Percentiles rank a stretch among this genome's conserved stretches.
phyloP scores from a whole-genome alignment of 1,140 invertebrate species.

The Campoletis sonorensis region DNA sequence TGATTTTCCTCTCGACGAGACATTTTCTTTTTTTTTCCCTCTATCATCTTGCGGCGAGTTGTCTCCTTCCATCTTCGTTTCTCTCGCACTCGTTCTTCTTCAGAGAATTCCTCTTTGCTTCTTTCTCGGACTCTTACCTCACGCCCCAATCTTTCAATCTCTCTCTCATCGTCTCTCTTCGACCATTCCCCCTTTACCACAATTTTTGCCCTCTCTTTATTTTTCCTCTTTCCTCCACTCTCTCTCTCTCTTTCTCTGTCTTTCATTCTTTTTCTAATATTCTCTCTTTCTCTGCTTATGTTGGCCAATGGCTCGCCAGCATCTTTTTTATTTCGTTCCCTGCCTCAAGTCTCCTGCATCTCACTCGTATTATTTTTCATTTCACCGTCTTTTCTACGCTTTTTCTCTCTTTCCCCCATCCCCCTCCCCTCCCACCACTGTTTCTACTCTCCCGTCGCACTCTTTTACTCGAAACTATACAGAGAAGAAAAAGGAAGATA shows the following conservation, averaged over 20 bases:
- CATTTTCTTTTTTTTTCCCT: background rate
- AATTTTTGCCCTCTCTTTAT: background rate
- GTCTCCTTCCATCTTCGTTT: background rate
- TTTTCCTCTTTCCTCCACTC: background rate
- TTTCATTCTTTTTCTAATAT: background rate
- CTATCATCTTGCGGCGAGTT: slow-evolving; percentile 5
- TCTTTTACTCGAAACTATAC: background rate
- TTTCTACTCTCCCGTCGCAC: background rate
- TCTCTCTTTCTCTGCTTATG: background rate
- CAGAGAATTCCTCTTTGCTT: background rate
- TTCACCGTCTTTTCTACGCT: slow-evolving; percentile 12
- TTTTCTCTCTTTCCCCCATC: too few species aligned
- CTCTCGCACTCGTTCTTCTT: slow-evolving; percentile 2
- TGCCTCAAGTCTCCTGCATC: background rate
- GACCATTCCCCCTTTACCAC: background rate
- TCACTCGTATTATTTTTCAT: slow-evolving; percentile 21
- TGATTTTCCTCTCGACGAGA: background rate
- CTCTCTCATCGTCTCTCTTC: background rate
- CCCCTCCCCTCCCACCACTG: background rate
- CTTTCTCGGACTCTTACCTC: background rate
- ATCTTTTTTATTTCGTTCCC: slow-evolving; percentile 13
- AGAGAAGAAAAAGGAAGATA: background rate
- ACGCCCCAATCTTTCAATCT: background rate
- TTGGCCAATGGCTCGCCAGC: slow-evolving; percentile 12
- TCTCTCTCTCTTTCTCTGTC: background rate